phyloP scores from a whole-genome alignment of 1,140 invertebrate genomes.

The Lasioglossum albipes region DNA sequence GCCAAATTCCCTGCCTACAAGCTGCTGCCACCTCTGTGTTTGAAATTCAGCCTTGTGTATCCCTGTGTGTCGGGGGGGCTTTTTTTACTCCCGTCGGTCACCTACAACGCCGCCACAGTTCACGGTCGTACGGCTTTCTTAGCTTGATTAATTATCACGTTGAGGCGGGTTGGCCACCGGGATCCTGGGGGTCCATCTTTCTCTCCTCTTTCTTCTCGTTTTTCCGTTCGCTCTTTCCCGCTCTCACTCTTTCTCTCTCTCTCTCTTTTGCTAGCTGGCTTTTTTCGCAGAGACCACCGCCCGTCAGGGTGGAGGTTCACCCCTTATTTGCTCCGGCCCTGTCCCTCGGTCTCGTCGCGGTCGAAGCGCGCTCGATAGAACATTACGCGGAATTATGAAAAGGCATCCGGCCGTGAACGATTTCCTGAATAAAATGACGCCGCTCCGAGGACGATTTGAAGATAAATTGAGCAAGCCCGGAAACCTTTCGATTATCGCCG shows the following conservation, averaged over 20 bases:
- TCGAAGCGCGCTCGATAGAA: constrained; percentile 42
- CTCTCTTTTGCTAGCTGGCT: neutral
- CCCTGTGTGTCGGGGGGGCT: neutral
- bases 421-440: constrained; percentile 59
- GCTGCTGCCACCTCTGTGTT: constrained; percentile 64
- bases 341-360: constrained; percentile 19
- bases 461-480: constrained; percentile 57
- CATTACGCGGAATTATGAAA: constrained; percentile 59
- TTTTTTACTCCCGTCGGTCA: constrained; percentile 6
- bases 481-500: constrained; percentile 55
- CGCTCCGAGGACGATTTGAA: constrained; percentile 45
- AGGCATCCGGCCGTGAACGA: constrained; percentile 59
- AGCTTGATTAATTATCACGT: constrained; percentile 75
- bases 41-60: constrained; percentile 33
- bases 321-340: constrained; percentile 40
- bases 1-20: constrained; percentile 73
- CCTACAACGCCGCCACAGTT: constrained; percentile 43
- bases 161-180: constrained; percentile 36
- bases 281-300: neutral
- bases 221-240: neutral
- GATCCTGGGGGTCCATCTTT: constrained; percentile 34
- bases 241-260: neutral
- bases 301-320: constrained; percentile 8
- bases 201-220: neutral
- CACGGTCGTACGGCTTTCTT: constrained; percentile 64